Percentiles rank a stretch among this genome's conserved stretches.
Evolutionary conservation across 1,140 invertebrate genomes (phyloP).

Genomic region (Bombus waltoni): DNA sequence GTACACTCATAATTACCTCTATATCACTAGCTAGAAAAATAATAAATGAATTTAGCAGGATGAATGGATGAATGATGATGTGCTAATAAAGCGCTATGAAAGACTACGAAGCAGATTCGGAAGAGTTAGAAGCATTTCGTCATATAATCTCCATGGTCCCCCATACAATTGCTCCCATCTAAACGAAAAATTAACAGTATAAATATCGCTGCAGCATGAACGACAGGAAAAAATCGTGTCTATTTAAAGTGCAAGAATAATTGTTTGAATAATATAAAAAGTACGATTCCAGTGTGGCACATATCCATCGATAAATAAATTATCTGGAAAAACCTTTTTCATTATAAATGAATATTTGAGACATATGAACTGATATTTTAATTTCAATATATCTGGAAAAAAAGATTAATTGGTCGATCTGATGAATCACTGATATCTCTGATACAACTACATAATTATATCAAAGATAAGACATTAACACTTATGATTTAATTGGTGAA

Average conservation of each 20-base stretch:
- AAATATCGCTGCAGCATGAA: slow-evolving; percentile 42
- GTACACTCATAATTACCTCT: slow-evolving; percentile 79
- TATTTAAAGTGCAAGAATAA: slow-evolving; percentile 9
- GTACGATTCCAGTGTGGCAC: neutral
- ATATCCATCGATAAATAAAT: slow-evolving; percentile 23
- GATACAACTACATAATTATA: neutral
- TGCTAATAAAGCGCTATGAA: slow-evolving; percentile 80
- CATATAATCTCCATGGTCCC: slow-evolving; percentile 79
- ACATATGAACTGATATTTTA: neutral
- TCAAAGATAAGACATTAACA: neutral
- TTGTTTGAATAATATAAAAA: neutral
- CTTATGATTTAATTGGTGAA: neutral
- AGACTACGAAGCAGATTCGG: slow-evolving; percentile 81
- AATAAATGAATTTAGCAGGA: slow-evolving; percentile 78
- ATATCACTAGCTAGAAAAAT: slow-evolving; percentile 76
- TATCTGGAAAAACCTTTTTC: neutral
- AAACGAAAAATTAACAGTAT: slow-evolving; percentile 73
- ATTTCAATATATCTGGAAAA: slow-evolving; percentile 29
- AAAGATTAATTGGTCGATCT: neutral
- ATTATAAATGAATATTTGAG: neutral
- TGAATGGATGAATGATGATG: slow-evolving; percentile 78
- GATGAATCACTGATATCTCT: neutral
- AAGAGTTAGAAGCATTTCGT: slow-evolving; percentile 80
- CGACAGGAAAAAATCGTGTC: neutral
- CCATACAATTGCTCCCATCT: slow-evolving; percentile 83